Evolutionary conservation across 2,888 invertebrate genomes (phyloP).

Genomic region (Melieria crassipennis): DNA sequence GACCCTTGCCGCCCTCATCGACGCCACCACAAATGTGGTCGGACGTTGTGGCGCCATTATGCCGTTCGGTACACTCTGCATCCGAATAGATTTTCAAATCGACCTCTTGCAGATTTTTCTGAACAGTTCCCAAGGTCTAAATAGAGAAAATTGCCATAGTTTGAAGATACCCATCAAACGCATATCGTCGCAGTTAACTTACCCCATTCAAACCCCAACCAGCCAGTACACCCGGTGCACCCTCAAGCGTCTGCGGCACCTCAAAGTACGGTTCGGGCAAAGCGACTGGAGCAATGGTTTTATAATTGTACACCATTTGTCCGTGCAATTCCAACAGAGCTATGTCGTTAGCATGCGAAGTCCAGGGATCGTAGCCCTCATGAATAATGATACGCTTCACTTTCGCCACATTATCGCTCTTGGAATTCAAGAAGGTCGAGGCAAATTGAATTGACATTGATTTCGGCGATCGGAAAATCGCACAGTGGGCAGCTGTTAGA

Average conservation of each 20-base stretch:
- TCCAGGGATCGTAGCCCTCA: constrained; percentile 50
- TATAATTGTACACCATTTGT: constrained; percentile 52
- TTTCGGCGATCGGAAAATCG: constrained; percentile 29
- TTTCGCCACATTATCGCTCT: constrained; percentile 49
- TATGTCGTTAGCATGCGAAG: constrained; percentile 63
- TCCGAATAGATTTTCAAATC: constrained; percentile 61
- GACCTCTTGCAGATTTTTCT: constrained; percentile 61
- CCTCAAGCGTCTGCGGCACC: constrained; percentile 48
- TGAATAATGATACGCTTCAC: constrained; percentile 59
- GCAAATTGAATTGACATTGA: constrained; percentile 54
- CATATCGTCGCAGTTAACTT: constrained; percentile 11
- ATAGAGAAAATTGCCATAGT: too few relatives aligned
- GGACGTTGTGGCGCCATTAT: constrained; percentile 49
- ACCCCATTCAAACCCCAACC: constrained; percentile 63
- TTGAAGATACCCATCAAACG: too few relatives aligned
- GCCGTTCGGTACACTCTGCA: constrained; percentile 56
- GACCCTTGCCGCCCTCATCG: constrained; percentile 57
- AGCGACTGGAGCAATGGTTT: constrained; percentile 51
- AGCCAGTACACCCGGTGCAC: constrained; percentile 49
- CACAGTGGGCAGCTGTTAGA: constrained; percentile 60
- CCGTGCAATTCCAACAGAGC: constrained; percentile 59
- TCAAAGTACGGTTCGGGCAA: constrained; percentile 51
- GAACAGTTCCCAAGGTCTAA: constrained; percentile 60
- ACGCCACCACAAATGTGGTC: constrained; percentile 65
- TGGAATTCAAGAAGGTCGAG: constrained; percentile 44